Evolutionary conservation across 2,113 vertebrate species (phyloP).

Genomic region (Fukomys damarensis): DNA sequence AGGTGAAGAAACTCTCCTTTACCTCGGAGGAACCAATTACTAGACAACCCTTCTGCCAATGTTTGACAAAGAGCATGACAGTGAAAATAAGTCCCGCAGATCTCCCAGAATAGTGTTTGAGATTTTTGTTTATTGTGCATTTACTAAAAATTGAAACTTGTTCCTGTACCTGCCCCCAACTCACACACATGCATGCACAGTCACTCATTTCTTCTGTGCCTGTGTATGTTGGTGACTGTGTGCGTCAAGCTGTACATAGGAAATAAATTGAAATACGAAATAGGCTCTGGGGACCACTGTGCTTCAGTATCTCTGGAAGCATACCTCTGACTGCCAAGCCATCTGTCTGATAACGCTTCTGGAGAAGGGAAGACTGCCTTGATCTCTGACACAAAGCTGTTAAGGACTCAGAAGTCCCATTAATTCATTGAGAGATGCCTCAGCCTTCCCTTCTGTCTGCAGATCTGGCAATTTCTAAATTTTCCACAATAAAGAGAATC

Average conservation of each 20-base stretch:
- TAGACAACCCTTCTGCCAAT: not conserved
- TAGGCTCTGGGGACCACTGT: not conserved
- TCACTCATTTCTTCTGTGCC: not conserved
- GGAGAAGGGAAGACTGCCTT: not conserved
- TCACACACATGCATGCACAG: not conserved
- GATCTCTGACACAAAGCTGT: not conserved
- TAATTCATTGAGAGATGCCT: not conserved
- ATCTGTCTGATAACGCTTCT: not conserved
- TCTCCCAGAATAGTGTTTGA: not conserved
- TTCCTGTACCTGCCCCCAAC: not conserved
- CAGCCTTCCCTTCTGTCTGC: not conserved
- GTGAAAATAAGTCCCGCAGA: not conserved
- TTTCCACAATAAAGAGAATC: not conserved
- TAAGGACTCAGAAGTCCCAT: conserved; percentile 14
- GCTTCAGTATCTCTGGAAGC: conserved; percentile 5
- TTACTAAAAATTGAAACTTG: conserved; percentile 18
- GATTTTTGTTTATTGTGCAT: not conserved
- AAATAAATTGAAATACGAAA: conserved; percentile 67
- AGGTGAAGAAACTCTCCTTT: not conserved
- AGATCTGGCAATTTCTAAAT: not conserved
- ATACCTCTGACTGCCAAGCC: not conserved
- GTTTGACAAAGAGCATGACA: not conserved
- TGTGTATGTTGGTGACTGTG: not conserved
- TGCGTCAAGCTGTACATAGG: not conserved
- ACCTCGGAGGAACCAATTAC: not conserved